Base-by-base conservation (phyloP, 2,113 vertebrate species). In the Spea bombifrons region DNA sequence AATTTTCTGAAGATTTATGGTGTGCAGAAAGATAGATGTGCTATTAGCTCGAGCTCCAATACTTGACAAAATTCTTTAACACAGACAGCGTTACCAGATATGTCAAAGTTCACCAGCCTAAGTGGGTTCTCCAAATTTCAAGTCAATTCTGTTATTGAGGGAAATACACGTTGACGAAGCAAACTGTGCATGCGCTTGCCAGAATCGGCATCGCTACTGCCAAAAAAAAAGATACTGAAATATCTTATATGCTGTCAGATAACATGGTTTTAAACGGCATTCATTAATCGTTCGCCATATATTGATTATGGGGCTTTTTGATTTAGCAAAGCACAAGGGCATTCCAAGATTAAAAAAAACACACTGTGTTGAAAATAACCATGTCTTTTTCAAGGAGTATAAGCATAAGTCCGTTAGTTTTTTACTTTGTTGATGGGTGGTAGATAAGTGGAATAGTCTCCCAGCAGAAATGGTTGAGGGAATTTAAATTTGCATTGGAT, bases 1-100 rank as follows among this genome's bases (percentile, higher is more conserved):
- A 94, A 94, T 93, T 92, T 94, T 92, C 93, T 90, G 87, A 93
- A 93, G 92, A 94, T 94, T 94, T 94, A 93, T 94, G 87, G 91
- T 80, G 88, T 90, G 91, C 89, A 90, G 90, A 92, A 92, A 94
- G 93, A 94, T 93, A 89, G 92, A 93, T 94, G 93, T 92, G 93
- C 90, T 93, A 93, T 94, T 94, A 94, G 92, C 80, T 84, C 88
- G 89, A 90, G 90, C 91, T 92, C 91, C 89, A 82, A 88, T 88
- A 93, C 89, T 93, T 91, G 92, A 93, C 91, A 91, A 92, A 92
- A 92, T 88, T 92, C 91, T 90, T 89, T 83, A 84, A 90, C 88
- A 87, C 87, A 92, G 91, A 92, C 92, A 91, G 88, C 90, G 91
- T 92, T 91, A 88, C 89, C 88, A 86, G 86, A 87, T 88, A 82